phyloP scores from a whole-genome alignment of 2,797 vertebrate genomes.

The Tolypeutes matacus region DNA sequence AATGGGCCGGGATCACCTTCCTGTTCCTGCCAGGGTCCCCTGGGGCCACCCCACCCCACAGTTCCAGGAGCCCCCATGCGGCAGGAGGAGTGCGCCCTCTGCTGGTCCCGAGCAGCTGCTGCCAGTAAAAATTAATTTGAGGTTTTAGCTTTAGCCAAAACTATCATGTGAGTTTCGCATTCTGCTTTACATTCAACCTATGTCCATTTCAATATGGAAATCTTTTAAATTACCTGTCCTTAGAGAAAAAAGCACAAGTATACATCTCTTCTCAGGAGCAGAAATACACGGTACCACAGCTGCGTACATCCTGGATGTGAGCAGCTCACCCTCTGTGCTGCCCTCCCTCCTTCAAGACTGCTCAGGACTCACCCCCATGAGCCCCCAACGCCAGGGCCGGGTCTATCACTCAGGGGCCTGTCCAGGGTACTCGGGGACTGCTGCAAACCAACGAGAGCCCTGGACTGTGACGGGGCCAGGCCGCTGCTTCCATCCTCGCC shows the following conservation, averaged over 20 bases:
- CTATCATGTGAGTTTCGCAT: background rate
- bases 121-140: background rate
- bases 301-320: background rate
- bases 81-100: slow-evolving; percentile 75
- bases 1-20: background rate
- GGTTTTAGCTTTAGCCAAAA: background rate
- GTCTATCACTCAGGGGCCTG: background rate
- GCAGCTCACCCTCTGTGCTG: background rate
- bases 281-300: background rate
- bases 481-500: background rate
- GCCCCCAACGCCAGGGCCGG: too few species aligned
- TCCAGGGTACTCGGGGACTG: background rate
- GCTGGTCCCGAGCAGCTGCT: slow-evolving; percentile 66
- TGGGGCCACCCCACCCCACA: too few species aligned
- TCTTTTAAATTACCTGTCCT: background rate
- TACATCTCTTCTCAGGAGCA: background rate
- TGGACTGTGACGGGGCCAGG: background rate
- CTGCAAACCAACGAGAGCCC: background rate
- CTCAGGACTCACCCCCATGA: background rate
- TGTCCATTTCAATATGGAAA: background rate
- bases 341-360: background rate
- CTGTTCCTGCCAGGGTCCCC: background rate
- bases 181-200: background rate
- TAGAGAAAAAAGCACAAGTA: background rate
- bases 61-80: background rate